A percentile compares a stretch with the other conserved stretches of the same genome.
Conservation (phyloP, 2,797 vertebrate genomes). For the Bovichtus diacanthus region DNA sequence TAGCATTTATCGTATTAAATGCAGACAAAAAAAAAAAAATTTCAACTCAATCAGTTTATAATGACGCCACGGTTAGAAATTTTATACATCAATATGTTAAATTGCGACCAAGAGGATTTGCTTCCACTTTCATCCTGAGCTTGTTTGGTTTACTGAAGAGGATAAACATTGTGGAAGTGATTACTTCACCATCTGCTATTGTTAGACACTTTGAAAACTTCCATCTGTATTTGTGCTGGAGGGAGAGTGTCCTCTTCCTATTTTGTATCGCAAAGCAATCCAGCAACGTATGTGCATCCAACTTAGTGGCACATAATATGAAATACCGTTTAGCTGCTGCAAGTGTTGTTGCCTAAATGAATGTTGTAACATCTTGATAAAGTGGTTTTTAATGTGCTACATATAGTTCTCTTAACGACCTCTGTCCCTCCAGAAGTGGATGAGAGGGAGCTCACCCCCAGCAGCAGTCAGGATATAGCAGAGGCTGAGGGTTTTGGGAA, state of each 20-base stretch:
- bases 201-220: constrained; percentile 48
- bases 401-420: not conserved
- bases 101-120: constrained; percentile 40
- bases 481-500: constrained; percentile 92
- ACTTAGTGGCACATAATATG: not conserved
- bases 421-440: constrained; percentile 44
- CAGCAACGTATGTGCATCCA: not conserved
- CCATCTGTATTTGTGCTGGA: constrained; percentile 46
- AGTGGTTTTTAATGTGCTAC: not conserved
- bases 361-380: not conserved
- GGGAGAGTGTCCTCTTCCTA: constrained; percentile 1
- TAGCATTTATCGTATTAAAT: not conserved
- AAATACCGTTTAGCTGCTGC: not conserved
- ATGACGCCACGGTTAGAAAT: not conserved
- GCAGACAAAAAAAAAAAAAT: not conserved
- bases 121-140: constrained; percentile 32
- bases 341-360: not conserved
- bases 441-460: constrained; percentile 36
- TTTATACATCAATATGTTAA: constrained; percentile 34
- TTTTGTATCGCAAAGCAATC: constrained; percentile 10
- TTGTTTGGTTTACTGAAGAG: constrained; percentile 49
- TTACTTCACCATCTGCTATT: constrained; percentile 65
- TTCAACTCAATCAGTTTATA: not conserved
- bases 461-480: constrained; percentile 41
- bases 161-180: constrained; percentile 55